Base-by-base conservation (phyloP, 2,888 invertebrate genomes). In the Eupithecia exiguata region DNA sequence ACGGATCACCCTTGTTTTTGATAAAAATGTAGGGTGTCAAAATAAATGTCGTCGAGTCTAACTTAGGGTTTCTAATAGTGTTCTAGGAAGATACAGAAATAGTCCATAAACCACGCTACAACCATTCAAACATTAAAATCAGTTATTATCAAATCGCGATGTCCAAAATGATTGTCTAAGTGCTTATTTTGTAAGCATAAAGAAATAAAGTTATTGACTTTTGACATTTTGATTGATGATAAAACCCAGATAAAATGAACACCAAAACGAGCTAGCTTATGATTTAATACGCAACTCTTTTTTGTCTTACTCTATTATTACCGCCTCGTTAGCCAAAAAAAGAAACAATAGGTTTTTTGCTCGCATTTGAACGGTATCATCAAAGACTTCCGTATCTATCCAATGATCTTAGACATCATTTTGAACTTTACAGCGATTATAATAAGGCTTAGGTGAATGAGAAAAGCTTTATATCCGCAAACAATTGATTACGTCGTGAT, bases 311-410 rank as follows among this genome's bases (percentile, higher is more conserved):
- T 80, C 81, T 82, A 84, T 87, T 86, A 85, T 80, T 80, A 79
- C 75, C 76, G 80, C 83, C 84, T 88, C 86, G 84, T 86, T 87
- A 85, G 81, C 81, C 81, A 83, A 78, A 86, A 85, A 86, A 86
- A 86, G 84, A 88, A 80, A 84, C 81, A 85, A 84, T 83, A 82
- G 80, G 81, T 82, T 87, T 86, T 86, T 86, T 88, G 82, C 82
- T 84, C 84, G 84, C 85, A 87, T 87, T 88, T 86, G 86, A 79
- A 84, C 83, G 84, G 84, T 84, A 79, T 83, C 82, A 83, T 85
- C 85, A 85, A 84, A 87, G 84, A 84, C 85, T 84, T 80, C 81
- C 79, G 82, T 81, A 79, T 83, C 81, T 82, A 83, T 78, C 78
- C 79, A 80, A 77, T 72, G 70, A 72, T 75, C 73, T 35, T 3